Base-by-base conservation (phyloP, 2,888 invertebrate species). In the Norana najaformis region DNA sequence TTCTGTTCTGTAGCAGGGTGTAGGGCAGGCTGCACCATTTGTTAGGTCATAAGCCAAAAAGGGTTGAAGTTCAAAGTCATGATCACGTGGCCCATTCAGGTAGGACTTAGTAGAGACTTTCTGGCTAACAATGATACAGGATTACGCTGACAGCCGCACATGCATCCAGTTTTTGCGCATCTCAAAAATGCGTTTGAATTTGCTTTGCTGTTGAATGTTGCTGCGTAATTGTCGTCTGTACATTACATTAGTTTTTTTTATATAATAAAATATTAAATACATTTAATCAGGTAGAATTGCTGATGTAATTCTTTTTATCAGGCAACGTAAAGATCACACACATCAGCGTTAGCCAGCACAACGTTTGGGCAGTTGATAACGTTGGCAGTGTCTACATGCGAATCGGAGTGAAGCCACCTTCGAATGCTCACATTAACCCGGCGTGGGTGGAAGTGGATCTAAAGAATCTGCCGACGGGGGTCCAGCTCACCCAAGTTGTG, bases 281-380 rank as follows among this genome's bases (percentile, higher is more conserved):
- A n/a, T n/a, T n/a, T n/a, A n/a, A n/a, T n/a, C n/a, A n/a, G n/a
- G n/a, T n/a, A n/a, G n/a, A n/a, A n/a, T n/a, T n/a, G n/a, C n/a
- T n/a, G n/a, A n/a, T n/a, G n/a, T n/a, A n/a, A n/a, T n/a, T 3
- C 8, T 39, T 47, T 37, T 39, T 41, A 35, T 23, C 92, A 95
- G 95, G 94, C 69, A 93, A 93, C 89, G 93, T 94, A 6, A 94
- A 94, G 82, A 92, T 96, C 83, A 93, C 94, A 0, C 94, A 95
- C 92, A 91, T 96, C 37, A 95, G 95, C 41, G 95, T 95, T 93
- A 95, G 95, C 6, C 93, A 93, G 41, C 94, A 95, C 91, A 94
- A 95, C 39, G 95, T 95, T 34, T 96, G 96, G 96, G 95, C 95
- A 0, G 95, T 95, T 92, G 95, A 96, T 92, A 93, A 93, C 88